Evolutionary conservation across 2,113 vertebrate genomes (phyloP), one percentile per base, ranked within the genome.

Genomic region (Gallinago media): DNA sequence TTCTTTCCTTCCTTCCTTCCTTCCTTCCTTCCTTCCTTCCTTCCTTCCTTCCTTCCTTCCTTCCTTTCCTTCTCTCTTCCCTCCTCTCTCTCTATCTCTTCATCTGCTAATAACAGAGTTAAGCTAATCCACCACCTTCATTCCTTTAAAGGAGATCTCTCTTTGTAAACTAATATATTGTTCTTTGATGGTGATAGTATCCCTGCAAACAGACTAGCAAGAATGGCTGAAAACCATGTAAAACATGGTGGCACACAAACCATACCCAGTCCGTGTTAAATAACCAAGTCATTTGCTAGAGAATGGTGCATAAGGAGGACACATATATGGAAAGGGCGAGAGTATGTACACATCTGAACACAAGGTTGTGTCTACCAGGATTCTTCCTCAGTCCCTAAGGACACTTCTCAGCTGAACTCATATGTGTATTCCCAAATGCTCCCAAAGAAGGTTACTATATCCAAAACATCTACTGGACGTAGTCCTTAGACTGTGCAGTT

Each of bases 61-160:
- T 8, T 26, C 29, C 20, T 4, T 29, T 6, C 7, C 6, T 29
- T 9, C 5, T 4, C 14, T 12, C 6, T 14, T 3, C 9, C 11
- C 32, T 11, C 15, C 21, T 3, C 2, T 2, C 8, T 25, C 4
- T 6, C 6, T n/a, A 4, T 46, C 6, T 3, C 6, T 18, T 2
- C 13, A 47, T 47, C 46, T 23, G 54, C 5, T 58, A 54, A 76
- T 23, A 68, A 5, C 15, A 47, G 50, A 44, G 12, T 34, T 26
- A 63, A 61, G 5, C 31, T 52, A 52, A 88, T 36, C 18, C 10
- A 31, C 13, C 36, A 34, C 12, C 17, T 29, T 34, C 26, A 18
- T 27, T 61, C 36, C 22, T 76, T 13, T 56, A 46, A 50, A 50
- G 15, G 23, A 11, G 9, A 67, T 1, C 15, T 70, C 9, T 50